Percentiles rank a stretch among this genome's conserved stretches.
Evolutionary conservation across 2,113 vertebrate genomes (phyloP).

Genomic region (Dasypus novemcinctus): DNA sequence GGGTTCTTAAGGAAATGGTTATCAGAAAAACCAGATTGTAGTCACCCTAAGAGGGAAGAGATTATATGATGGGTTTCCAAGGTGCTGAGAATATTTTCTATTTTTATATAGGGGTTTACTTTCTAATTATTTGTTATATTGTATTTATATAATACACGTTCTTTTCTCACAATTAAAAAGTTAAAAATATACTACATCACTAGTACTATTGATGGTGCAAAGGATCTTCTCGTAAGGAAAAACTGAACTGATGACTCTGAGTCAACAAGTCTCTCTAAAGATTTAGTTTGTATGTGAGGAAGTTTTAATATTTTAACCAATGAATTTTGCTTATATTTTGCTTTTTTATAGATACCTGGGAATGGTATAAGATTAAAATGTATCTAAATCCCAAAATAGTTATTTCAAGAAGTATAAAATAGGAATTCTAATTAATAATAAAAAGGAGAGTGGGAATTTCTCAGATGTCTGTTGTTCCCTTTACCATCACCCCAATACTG

Average conservation of each 20-base stretch:
- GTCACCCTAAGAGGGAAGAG: not conserved
- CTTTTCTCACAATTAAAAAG: not conserved
- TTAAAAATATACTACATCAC: not conserved
- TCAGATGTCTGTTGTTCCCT: not conserved
- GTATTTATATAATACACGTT: not conserved
- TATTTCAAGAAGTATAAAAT: not conserved
- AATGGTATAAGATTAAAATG: not conserved
- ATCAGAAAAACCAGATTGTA: not conserved
- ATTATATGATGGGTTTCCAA: not conserved
- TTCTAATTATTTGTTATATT: not conserved
- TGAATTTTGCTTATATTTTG: not conserved
- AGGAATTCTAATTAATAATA: not conserved
- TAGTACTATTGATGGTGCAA: not conserved
- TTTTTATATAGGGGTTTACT: not conserved
- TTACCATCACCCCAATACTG: not conserved
- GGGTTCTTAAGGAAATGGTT: not conserved
- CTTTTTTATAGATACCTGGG: not conserved
- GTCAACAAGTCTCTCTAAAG: not conserved
- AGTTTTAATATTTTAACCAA: not conserved
- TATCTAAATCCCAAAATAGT: not conserved
- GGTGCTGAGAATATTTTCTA: not conserved
- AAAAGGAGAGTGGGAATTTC: not conserved
- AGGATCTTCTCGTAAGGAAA: not conserved
- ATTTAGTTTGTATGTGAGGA: not conserved
- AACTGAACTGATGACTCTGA: not conserved